phyloP scores from a whole-genome alignment of 2,797 vertebrate genomes.

The Tokudaia tokunoshimensis region DNA sequence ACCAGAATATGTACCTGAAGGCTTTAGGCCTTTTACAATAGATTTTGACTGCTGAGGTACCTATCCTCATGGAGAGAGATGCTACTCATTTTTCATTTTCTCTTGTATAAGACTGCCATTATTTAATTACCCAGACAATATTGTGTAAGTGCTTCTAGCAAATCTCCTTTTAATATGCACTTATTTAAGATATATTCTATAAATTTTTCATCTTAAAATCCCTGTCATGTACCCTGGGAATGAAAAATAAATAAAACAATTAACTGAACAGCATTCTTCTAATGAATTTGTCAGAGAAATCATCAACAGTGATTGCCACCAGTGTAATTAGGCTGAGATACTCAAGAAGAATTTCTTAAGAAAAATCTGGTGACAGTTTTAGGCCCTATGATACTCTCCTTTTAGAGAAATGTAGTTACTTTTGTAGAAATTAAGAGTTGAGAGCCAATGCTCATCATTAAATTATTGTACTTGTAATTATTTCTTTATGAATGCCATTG shows the following conservation, averaged over 20 bases:
- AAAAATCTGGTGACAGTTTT: not conserved
- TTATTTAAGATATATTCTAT: not conserved
- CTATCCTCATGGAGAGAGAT: not conserved
- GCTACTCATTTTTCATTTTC: not conserved
- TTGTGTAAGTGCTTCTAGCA: too few relatives aligned
- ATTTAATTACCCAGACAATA: not conserved
- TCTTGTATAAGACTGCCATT: not conserved
- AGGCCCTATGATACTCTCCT: not conserved
- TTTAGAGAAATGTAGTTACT: not conserved
- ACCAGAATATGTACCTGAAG: too few relatives aligned
- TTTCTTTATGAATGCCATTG: not conserved
- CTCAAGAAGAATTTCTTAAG: not conserved
- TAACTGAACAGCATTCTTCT: not conserved
- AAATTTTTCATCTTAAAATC: not conserved
- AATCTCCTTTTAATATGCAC: not conserved
- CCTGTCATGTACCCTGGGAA: not conserved
- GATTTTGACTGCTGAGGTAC: not conserved
- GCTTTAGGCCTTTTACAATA: not conserved
- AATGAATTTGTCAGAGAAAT: not conserved
- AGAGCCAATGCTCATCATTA: not conserved
- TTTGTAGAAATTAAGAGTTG: not conserved
- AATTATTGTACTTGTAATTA: not conserved
- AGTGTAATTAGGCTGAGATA: not conserved
- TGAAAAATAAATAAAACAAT: not conserved
- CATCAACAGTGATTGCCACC: not conserved